phyloP scores from a whole-genome alignment of 30 jellyfish, hydroid and myxozoan genomes.

The Clytia hemisphaerica region DNA sequence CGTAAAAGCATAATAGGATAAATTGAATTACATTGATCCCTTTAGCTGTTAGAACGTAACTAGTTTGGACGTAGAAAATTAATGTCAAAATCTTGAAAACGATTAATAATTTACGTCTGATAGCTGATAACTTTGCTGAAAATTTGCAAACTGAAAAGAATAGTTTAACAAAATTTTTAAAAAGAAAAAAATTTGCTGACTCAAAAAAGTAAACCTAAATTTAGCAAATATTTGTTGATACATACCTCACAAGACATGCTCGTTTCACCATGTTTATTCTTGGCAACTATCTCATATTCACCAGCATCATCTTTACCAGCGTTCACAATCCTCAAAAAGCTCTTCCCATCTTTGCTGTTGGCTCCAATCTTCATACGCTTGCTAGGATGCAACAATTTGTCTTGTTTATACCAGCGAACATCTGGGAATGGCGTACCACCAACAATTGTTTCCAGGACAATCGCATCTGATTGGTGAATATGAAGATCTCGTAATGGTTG shows the following conservation, averaged over 20 bases:
- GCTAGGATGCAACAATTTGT: slow-evolving; percentile 30
- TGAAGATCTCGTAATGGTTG: slow-evolving; percentile 26
- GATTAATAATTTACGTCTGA: no score
- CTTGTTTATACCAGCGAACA: slow-evolving; percentile 82
- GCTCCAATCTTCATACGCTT: slow-evolving; percentile 14
- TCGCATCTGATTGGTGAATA: slow-evolving; percentile 52
- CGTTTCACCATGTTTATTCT: slow-evolving; percentile 75
- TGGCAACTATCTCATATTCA: slow-evolving; percentile 85
- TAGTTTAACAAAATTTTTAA: no score
- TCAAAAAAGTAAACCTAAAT: no score
- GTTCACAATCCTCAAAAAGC: slow-evolving; percentile 39
- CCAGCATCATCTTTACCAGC: slow-evolving; percentile 56
- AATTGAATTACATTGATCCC: no score
- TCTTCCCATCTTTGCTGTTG: slow-evolving; percentile 32
- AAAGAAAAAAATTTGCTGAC: no score
- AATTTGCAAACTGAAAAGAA: no score
- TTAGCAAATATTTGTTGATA: no score
- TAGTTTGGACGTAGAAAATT: no score
- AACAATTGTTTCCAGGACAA: slow-evolving; percentile 49
- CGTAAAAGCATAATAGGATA: no score
- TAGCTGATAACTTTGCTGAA: no score
- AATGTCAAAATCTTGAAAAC: no score
- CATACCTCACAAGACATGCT: slow-evolving; percentile 80
- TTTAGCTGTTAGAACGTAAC: no score
- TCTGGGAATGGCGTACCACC: slow-evolving; percentile 93